phyloP scores from a whole-genome alignment of 1,140 invertebrate species.

The Apis laboriosa region DNA sequence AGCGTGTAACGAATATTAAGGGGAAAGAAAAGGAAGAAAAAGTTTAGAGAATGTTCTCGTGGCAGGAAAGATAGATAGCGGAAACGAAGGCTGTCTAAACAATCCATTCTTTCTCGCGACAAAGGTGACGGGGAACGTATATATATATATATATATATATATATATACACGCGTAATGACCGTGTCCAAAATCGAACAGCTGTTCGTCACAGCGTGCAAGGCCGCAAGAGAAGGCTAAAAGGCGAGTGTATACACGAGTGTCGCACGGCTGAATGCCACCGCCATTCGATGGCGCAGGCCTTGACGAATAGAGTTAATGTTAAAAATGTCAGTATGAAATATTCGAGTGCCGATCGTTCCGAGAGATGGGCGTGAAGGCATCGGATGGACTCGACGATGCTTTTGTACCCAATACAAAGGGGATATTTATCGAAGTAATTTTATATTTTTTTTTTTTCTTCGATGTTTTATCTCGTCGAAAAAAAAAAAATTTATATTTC shows the following conservation, averaged over 20 bases:
- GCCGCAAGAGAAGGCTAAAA: constrained; percentile 45
- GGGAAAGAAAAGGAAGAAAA: too few relatives aligned
- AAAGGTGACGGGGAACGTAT: constrained; percentile 44
- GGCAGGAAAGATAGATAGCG: constrained; percentile 39
- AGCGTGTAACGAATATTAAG: too few relatives aligned
- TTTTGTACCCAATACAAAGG: constrained; percentile 41
- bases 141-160: background rate
- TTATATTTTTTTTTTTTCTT: background rate
- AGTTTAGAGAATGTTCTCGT: background rate
- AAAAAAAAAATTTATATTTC: too few relatives aligned
- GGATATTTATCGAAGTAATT: constrained; percentile 44
- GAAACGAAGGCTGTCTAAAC: constrained; percentile 61
- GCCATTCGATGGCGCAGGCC: constrained; percentile 53
- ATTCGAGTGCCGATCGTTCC: constrained; percentile 58
- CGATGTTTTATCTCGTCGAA: too few relatives aligned
- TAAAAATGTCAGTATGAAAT: constrained; percentile 64
- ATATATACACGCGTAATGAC: constrained; percentile 51
- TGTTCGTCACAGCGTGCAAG: constrained; percentile 40
- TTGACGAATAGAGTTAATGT: constrained; percentile 65
- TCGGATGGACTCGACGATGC: constrained; percentile 27
- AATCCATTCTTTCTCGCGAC: constrained; percentile 34
- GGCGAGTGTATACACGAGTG: constrained; percentile 30
- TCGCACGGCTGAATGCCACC: constrained; percentile 45
- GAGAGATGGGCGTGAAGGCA: constrained; percentile 53
- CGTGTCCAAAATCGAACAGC: constrained; percentile 56